These are phyloP conservation scores for Acanthosoma haemorrhoidale DNA, from an alignment of 2,888 invertebrate genomes.

Conservation along the genomic window DNA sequence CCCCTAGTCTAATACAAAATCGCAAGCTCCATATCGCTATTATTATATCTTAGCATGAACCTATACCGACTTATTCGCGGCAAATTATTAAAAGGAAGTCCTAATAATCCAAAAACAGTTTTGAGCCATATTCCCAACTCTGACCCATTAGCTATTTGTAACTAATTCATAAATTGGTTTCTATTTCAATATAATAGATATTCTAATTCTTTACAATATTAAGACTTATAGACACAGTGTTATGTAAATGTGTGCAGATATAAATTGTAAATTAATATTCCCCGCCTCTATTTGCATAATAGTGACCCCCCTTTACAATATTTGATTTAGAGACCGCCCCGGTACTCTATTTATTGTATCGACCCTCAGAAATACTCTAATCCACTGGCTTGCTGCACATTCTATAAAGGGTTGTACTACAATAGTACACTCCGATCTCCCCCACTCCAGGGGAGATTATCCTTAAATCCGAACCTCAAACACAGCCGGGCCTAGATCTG, in stretches of 20 bases:
- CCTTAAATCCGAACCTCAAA: conserved; percentile 11
- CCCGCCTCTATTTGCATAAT: too few species aligned
- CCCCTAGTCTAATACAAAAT: too few species aligned
- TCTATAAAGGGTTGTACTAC: conserved; percentile 1
- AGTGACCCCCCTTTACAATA: not conserved
- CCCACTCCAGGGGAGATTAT: not conserved
- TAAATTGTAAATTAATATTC: not conserved
- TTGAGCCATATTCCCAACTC: too few species aligned
- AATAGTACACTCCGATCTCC: not conserved
- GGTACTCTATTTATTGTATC: not conserved
- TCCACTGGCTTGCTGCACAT: too few species aligned
- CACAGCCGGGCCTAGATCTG: not conserved
- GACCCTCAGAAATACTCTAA: too few species aligned
- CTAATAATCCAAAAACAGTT: too few species aligned
- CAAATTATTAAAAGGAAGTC: too few species aligned
- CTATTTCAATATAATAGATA: not conserved
- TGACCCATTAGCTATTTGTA: too few species aligned
- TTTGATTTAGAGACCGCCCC: not conserved
- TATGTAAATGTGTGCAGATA: not conserved
- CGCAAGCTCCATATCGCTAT: too few species aligned
- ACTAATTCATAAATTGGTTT: too few species aligned
- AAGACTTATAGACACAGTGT: not conserved
- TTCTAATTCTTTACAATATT: not conserved
- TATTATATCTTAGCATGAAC: too few species aligned
- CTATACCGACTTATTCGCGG: too few species aligned